Evolutionary conservation across 2,888 invertebrate genomes (phyloP), one percentile per base, ranked within the genome.

Genomic region (Epistrophella euchroma): DNA sequence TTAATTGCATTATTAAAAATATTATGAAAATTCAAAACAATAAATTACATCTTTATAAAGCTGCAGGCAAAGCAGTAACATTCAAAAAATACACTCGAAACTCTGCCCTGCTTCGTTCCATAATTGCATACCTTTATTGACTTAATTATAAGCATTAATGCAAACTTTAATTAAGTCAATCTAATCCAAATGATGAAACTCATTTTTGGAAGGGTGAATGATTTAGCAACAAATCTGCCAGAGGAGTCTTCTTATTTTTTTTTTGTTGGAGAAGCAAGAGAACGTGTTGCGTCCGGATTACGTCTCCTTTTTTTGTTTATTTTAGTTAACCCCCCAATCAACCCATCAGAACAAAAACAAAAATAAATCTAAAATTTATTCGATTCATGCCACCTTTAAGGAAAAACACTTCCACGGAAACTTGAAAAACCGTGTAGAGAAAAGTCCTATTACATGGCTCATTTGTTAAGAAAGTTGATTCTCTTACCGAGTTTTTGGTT

Each of bases 141-240:
- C 86, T 82, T 74, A 77, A 86, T 86, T 86, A 82, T 73, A 82
- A 71, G 56, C 82, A 78, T 78, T 86, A 82, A 74, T 86, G 86
- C 74, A 66, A 86, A 82, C 86, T 86, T 86, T 86, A 86, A 86
- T 86, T 86, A 86, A 86, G 86, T 78, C 86, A 86, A 86, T 86
- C 71, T 86, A 76, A 86, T 86, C 86, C 77, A 55, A 86, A 82
- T 70, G 85, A 64, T 60, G 80, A 72, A 76, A 70, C 82, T 72
- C 64, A 56, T 47, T 50, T 17, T 15, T 17, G 10, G n/a, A 9
- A 22, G 58, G 50, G 50, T 45, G 68, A 77, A 82, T 82, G 82
- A 77, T 77, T 77, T 60, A 77, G 50, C 43, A 37, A 7, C 37
- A 58, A 58, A 19, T 37, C 0, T 13, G 19, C 58, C 58, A 7